Percentiles rank a stretch among this genome's conserved stretches.
phyloP scores from a whole-genome alignment of 2,888 invertebrate genomes.

The Plebejus anna region DNA sequence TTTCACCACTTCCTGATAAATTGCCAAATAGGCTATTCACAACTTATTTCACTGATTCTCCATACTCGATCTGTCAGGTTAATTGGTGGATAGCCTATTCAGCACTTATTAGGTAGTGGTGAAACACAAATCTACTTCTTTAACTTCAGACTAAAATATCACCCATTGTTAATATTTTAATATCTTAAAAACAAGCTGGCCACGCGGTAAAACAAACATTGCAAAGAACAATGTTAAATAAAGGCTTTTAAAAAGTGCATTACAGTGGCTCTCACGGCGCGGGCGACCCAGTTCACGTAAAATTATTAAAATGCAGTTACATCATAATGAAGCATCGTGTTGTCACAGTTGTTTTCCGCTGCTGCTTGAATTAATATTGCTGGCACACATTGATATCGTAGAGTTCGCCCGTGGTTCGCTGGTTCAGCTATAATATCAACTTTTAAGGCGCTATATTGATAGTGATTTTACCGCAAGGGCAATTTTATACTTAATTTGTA shows the following conservation, averaged over 20 bases:
- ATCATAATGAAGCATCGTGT: slow-evolving; percentile 19
- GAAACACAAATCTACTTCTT: not conserved
- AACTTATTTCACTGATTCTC: too few species aligned
- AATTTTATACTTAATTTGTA: too few species aligned
- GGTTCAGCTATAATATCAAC: not conserved
- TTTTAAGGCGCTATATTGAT: too few species aligned
- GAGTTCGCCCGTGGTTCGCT: not conserved
- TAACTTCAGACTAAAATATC: not conserved
- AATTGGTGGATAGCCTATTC: too few species aligned
- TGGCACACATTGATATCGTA: not conserved
- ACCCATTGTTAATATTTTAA: not conserved
- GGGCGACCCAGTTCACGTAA: slow-evolving; percentile 10
- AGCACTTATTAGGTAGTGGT: too few species aligned
- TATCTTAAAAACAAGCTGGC: slow-evolving; percentile 1
- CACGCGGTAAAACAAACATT: slow-evolving; percentile 6
- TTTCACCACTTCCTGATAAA: too few species aligned
- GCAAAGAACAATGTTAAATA: slow-evolving; percentile 15
- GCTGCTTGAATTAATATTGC: not conserved
- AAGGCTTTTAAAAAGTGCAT: slow-evolving; percentile 11
- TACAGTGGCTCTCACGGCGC: not conserved
- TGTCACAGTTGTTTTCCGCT: not conserved
- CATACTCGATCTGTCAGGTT: too few species aligned
- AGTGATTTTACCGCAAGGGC: too few species aligned
- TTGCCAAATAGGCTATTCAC: too few species aligned
- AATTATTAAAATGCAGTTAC: slow-evolving; percentile 24